Percentiles rank a stretch among this genome's conserved stretches.
Evolutionary conservation across 2,888 invertebrate genomes (phyloP).

Genomic region (Capitulum mitella): DNA sequence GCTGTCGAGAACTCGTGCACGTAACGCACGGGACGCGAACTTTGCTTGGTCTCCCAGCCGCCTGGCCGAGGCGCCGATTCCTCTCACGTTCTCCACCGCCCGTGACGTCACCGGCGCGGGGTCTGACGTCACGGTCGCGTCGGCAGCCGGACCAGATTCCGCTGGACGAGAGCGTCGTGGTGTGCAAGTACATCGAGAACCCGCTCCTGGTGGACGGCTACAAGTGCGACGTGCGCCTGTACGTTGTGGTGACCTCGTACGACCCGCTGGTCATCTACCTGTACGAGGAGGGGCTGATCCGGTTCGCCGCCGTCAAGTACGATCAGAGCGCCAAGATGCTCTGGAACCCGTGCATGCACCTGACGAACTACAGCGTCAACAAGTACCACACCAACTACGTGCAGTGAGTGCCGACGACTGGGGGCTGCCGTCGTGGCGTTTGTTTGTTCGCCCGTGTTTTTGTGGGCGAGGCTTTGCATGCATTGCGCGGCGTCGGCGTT

Average conservation of each 20-base stretch:
- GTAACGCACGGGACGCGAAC: too few relatives aligned
- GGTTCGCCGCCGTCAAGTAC: slow-evolving; percentile 93
- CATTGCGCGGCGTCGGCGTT: too few relatives aligned
- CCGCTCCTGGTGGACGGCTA: slow-evolving; percentile 83
- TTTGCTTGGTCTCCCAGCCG: too few relatives aligned
- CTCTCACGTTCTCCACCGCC: too few relatives aligned
- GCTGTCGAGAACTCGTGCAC: too few relatives aligned
- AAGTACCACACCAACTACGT: slow-evolving; percentile 94
- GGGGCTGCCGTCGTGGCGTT: background rate
- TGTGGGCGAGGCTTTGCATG: too few relatives aligned
- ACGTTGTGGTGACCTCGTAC: slow-evolving; percentile 88
- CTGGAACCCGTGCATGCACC: slow-evolving; percentile 93
- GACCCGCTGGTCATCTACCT: slow-evolving; percentile 90
- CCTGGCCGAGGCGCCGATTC: too few relatives aligned
- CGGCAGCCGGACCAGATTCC: slow-evolving; percentile 86
- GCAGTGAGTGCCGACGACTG: slow-evolving; percentile 56
- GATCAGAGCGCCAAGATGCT: slow-evolving; percentile 83
- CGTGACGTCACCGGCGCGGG: background rate
- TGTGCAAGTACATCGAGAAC: slow-evolving; percentile 79
- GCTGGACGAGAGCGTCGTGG: slow-evolving; percentile 81
- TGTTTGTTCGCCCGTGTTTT: too few relatives aligned
- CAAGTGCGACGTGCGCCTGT: slow-evolving; percentile 92
- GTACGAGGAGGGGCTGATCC: slow-evolving; percentile 90
- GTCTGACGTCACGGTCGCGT: too few relatives aligned
- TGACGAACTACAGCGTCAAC: slow-evolving; percentile 97